A percentile compares a stretch with the other conserved stretches of the same genome.
These are phyloP conservation scores for Caenorhabditis briggsae DNA, from an alignment of 1,140 invertebrate species.

Conservation along the genomic window DNA sequence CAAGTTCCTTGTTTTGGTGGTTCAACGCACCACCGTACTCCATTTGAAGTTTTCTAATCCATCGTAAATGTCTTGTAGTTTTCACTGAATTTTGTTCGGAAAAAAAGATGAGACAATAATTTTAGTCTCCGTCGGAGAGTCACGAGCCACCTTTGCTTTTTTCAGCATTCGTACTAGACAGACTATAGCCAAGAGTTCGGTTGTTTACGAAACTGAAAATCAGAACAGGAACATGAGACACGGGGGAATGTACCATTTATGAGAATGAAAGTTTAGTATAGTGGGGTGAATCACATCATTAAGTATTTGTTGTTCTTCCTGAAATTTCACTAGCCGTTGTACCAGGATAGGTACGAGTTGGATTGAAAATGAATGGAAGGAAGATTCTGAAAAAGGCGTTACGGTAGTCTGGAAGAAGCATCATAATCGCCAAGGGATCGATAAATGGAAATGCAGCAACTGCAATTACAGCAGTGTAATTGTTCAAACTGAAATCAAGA, in stretches of 20 bases:
- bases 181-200: background rate
- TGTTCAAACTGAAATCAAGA: background rate
- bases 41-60: background rate
- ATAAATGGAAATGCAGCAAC: constrained; percentile 30
- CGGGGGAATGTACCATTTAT: background rate
- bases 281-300: too few species aligned
- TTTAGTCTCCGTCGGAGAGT: background rate
- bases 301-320: background rate
- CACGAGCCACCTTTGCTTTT: background rate
- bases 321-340: constrained; percentile 1
- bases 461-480: constrained; percentile 10
- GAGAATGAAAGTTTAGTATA: background rate
- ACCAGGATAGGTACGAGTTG: background rate
- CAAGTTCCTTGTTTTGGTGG: background rate
- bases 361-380: background rate
- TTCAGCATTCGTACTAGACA: background rate
- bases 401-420: constrained; percentile 25
- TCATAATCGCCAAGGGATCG: constrained; percentile 12
- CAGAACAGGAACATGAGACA: background rate
- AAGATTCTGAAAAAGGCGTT: constrained; percentile 4
- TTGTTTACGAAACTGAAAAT: background rate
- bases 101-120: background rate
- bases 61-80: background rate
- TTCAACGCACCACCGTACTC: background rate
- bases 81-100: background rate